Percentiles rank a stretch among this genome's conserved stretches.
phyloP scores from a whole-genome alignment of 2,888 invertebrate genomes.

The Drosophila prolongata region DNA sequence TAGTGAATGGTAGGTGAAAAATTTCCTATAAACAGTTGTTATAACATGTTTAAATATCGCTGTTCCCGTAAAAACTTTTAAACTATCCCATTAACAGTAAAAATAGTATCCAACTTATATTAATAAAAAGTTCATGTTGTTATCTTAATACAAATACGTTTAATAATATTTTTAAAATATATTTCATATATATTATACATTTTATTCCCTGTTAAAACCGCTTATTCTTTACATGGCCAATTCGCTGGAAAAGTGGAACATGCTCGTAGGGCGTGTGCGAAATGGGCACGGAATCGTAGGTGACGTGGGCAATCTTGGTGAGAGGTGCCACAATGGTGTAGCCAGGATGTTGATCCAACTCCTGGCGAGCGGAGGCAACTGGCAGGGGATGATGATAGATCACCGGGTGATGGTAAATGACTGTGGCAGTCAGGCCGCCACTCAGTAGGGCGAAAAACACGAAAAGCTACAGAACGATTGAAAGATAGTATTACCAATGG shows the following conservation, averaged over 20 bases:
- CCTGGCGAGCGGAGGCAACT: constrained; percentile 20
- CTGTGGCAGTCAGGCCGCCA: constrained; percentile 26
- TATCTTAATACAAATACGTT: no score
- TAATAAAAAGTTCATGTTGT: no score
- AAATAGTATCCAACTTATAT: no score
- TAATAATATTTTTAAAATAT: background rate
- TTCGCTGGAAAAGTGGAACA: constrained; percentile 76
- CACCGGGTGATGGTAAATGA: constrained; percentile 51
- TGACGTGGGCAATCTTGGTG: constrained; percentile 75
- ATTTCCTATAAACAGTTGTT: background rate
- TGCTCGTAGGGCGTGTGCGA: constrained; percentile 73
- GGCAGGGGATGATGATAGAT: constrained; percentile 28
- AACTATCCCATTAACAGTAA: no score
- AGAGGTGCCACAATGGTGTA: constrained; percentile 74
- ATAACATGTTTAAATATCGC: background rate
- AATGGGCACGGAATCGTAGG: constrained; percentile 76
- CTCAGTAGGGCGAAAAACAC: constrained; percentile 12
- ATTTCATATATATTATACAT: constrained; percentile 26
- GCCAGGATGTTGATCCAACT: constrained; percentile 61
- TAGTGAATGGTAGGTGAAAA: background rate
- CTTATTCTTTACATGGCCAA: constrained; percentile 63
- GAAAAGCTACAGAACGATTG: constrained; percentile 9
- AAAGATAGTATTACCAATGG: background rate
- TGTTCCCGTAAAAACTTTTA: no score
- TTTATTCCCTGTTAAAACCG: constrained; percentile 7